Percentiles rank a stretch among this genome's conserved stretches.
phyloP scores from a whole-genome alignment of 2,797 vertebrate species.

The Babyrousa celebensis region DNA sequence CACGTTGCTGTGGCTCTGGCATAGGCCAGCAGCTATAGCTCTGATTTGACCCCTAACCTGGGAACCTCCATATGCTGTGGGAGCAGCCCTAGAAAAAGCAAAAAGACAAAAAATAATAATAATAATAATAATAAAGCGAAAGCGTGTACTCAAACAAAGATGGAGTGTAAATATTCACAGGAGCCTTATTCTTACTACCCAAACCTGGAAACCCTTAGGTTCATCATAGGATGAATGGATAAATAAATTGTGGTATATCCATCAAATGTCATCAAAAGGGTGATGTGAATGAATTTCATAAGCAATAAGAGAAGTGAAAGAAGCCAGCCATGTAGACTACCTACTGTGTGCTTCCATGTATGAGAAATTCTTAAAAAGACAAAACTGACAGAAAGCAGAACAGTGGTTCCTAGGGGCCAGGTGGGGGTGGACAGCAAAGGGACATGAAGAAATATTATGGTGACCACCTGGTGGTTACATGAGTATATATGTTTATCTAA shows the following conservation, averaged over 20 bases:
- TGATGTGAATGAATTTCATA: background rate
- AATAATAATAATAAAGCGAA: background rate
- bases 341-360: background rate
- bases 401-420: background rate
- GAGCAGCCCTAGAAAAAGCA: too few species aligned
- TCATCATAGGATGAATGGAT: background rate
- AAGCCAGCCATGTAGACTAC: background rate
- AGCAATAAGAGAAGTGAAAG: background rate
- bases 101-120: too few species aligned
- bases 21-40: too few species aligned
- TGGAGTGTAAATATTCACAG: background rate
- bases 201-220: background rate
- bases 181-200: background rate
- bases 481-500: too few species aligned
- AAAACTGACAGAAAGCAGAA: background rate
- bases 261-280: background rate
- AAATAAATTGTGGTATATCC: background rate
- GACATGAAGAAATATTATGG: background rate
- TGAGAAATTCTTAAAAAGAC: background rate
- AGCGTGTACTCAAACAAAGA: background rate
- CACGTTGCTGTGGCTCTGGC: too few species aligned
- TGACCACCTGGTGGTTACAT: too few species aligned
- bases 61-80: too few species aligned
- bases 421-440: background rate
- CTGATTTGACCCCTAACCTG: too few species aligned